phyloP scores from a whole-genome alignment of 2,888 invertebrate genomes.

The Scaptomyza polygonia region DNA sequence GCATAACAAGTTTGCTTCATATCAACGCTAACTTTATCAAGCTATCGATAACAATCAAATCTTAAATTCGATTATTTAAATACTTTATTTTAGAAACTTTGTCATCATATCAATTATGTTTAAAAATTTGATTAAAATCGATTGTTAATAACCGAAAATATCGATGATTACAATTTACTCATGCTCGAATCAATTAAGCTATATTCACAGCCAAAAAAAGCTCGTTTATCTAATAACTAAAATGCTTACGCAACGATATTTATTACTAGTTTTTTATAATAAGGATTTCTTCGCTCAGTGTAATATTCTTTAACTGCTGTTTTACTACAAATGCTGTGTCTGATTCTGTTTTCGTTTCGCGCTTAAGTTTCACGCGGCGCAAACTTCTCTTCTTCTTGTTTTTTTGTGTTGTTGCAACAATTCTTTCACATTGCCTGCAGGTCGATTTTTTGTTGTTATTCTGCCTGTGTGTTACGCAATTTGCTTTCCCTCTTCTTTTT shows the following conservation, averaged over 20 bases:
- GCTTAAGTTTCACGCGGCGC: conserved; percentile 64
- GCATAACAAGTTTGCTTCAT: no score
- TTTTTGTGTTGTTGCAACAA: conserved; percentile 64
- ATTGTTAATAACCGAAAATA: not conserved
- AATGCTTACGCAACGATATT: no score
- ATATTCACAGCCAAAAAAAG: no score
- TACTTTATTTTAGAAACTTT: not conserved
- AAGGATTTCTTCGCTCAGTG: conserved; percentile 19
- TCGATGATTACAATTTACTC: not conserved
- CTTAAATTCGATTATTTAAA: not conserved
- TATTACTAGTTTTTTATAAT: no score
- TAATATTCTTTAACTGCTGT: not conserved
- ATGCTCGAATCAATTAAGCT: no score
- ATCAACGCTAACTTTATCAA: no score
- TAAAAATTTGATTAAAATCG: not conserved
- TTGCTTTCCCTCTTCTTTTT: conserved; percentile 22
- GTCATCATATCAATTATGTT: not conserved
- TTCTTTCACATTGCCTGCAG: conserved; percentile 36
- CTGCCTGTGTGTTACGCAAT: conserved; percentile 61
- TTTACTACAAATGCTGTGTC: conserved; percentile 1
- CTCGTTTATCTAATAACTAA: no score
- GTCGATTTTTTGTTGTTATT: no score
- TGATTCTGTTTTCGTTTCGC: conserved; percentile 9
- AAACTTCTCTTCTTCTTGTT: no score
- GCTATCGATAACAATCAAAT: no score